A percentile compares a stretch with the other conserved stretches of the same genome.
These are phyloP conservation scores for Hemiprocne comata DNA, from an alignment of 2,113 vertebrate genomes.

Conservation along the genomic window DNA sequence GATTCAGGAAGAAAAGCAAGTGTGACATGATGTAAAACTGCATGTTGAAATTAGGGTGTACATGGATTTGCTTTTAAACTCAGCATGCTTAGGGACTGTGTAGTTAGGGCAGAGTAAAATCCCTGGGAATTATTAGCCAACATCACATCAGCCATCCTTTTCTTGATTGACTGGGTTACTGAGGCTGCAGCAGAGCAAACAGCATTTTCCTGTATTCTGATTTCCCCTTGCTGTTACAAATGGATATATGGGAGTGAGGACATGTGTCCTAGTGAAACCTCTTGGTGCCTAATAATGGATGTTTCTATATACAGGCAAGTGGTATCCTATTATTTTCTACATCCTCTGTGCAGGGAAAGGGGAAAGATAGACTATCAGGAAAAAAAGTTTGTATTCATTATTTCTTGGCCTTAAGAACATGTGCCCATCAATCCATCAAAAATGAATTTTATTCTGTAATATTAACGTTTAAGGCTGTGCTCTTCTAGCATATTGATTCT, in stretches of 20 bases:
- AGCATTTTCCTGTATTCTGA: conserved; percentile 26
- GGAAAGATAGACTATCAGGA: background rate
- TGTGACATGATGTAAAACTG: conserved; percentile 44
- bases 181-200: conserved; percentile 7
- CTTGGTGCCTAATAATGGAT: conserved; percentile 60
- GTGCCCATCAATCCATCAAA: conserved; percentile 78
- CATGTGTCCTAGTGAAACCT: background rate
- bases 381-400: conserved; percentile 69
- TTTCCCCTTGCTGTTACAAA: conserved; percentile 37
- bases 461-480: conserved; percentile 78
- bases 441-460: conserved; percentile 79
- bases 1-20: conserved; percentile 21
- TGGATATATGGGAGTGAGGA: conserved; percentile 8
- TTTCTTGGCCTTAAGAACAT: conserved; percentile 77
- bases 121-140: conserved; percentile 47
- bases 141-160: conserved; percentile 11
- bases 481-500: conserved; percentile 80
- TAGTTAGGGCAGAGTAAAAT: background rate
- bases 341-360: background rate
- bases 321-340: conserved; percentile 45
- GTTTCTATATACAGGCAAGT: conserved; percentile 44
- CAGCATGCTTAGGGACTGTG: background rate
- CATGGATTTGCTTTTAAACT: conserved; percentile 52
- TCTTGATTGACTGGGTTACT: conserved; percentile 49
- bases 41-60: background rate